Base-by-base conservation (phyloP, 2,888 invertebrate species). In the Liopterus haemorrhoidalis region DNA sequence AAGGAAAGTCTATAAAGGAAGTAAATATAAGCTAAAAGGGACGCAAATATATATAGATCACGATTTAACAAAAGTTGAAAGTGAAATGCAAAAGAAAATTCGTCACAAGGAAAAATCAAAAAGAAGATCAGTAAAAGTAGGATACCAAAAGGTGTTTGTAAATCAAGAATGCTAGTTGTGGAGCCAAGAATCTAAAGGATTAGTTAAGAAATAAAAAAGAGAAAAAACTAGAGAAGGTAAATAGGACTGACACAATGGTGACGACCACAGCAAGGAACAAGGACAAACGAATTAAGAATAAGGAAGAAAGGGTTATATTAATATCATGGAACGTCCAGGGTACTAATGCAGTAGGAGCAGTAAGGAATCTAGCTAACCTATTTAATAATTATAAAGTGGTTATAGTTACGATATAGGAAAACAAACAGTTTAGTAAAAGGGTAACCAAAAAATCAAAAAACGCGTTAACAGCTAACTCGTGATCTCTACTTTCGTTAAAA, bases 311-410 rank as follows among this genome's bases (percentile, higher is more conserved):
- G 12, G 9, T 33, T 19, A 16, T 15, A 16, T 11, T 33, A 18
- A 20, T 20, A 18, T 11, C 33, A 8, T 33, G 33, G 19, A 33
- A 33, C 20, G 16, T 33, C 9, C 16, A 19, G 20, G 33, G 33
- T 3, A 33, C 33, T 16, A 33, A 18, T 6, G 19, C 33, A 15
- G 11, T 8, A 19, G 33, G 33, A 19, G 18, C 19, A 33, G 8
- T 18, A 19, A 18, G 20, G 20, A 33, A 33, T 33, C 11, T 33
- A 33, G 33, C 16, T 19, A 33, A 11, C 11, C 11, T 18, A 2
- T 33, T 33, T 33, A 33, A 18, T 5, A 33, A 33, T n/a, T 33
- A 33, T 19, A 33, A 33, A 33, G 11, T 33, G 20, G 33, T 19
- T n/a, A 33, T 33, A 15, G 33, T 11, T 9, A 20, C 19, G n/a